phyloP scores from a whole-genome alignment of 2,797 vertebrate species.

The Brachyrhaphis roseni region DNA sequence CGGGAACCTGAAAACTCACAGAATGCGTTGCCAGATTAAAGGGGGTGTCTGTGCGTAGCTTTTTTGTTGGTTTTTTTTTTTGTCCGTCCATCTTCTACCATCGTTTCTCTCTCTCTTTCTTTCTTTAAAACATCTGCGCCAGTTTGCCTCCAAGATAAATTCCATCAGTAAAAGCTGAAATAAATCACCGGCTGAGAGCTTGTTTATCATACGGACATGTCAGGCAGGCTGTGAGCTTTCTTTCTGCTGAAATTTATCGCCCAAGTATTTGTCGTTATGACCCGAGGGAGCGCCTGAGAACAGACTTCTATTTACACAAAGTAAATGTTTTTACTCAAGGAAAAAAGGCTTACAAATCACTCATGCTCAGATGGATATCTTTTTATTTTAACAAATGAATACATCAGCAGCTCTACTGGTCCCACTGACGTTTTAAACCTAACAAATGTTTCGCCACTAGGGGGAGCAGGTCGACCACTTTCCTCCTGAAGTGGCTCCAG shows the following conservation, averaged over 20 bases:
- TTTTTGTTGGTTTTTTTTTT: not conserved
- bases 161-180: conserved; percentile 24
- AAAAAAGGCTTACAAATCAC: conserved; percentile 4
- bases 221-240: not conserved
- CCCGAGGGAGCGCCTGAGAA: not conserved
- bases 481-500: not conserved
- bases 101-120: not conserved
- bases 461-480: conserved; percentile 20
- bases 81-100: conserved; percentile 2
- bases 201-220: conserved; percentile 14
- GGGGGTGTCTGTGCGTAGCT: not conserved
- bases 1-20: not conserved
- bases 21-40: not conserved
- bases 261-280: not conserved
- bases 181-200: conserved; percentile 2
- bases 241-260: conserved; percentile 4
- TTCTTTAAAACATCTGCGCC: conserved; percentile 8
- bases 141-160: conserved; percentile 19
- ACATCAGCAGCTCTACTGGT: not conserved
- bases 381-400: not conserved
- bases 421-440: not conserved
- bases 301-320: not conserved
- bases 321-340: not conserved
- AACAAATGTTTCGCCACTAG: conserved; percentile 41
- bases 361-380: not conserved